Percentiles rank a stretch among this genome's conserved stretches.
Conservation (phyloP, 1,140 invertebrate genomes). For the Drosophila tsacasi region DNA sequence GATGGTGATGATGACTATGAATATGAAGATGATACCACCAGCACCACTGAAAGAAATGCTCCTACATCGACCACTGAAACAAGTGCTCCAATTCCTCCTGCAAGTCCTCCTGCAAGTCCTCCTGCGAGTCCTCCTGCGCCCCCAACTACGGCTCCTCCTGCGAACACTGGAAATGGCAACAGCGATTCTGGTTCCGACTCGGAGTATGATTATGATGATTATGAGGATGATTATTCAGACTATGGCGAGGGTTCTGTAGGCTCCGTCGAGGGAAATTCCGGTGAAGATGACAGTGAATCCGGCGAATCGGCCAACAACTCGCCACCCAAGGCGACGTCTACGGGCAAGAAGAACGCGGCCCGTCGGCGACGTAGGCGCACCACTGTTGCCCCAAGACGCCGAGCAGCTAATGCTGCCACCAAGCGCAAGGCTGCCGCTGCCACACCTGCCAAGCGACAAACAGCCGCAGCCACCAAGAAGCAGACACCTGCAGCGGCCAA, state of each 20-base stretch:
- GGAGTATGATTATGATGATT: neutral
- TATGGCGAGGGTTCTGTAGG: neutral
- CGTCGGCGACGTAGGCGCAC: conserved; percentile 11
- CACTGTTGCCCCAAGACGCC: conserved; percentile 9
- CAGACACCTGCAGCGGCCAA: neutral
- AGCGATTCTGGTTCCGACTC: neutral
- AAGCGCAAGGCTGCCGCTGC: conserved; percentile 8
- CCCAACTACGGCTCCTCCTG: neutral
- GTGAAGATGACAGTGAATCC: neutral
- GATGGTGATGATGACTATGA: neutral
- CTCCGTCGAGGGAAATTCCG: neutral
- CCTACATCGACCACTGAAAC: neutral
- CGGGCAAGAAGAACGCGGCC: conserved; percentile 6
- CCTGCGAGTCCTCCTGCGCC: neutral
- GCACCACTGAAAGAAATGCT: neutral
- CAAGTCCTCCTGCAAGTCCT: neutral
- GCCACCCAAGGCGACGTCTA: neutral
- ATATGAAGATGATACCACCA: neutral
- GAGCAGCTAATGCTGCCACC: conserved; percentile 3
- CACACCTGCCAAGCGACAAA: conserved; percentile 10
- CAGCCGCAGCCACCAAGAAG: conserved; percentile 10
- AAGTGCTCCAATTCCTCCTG: neutral
- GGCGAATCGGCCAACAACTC: neutral
- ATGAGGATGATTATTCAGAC: neutral
- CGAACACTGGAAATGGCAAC: neutral